phyloP scores from a whole-genome alignment of 2,888 invertebrate species.

The Cantharis rufa region DNA sequence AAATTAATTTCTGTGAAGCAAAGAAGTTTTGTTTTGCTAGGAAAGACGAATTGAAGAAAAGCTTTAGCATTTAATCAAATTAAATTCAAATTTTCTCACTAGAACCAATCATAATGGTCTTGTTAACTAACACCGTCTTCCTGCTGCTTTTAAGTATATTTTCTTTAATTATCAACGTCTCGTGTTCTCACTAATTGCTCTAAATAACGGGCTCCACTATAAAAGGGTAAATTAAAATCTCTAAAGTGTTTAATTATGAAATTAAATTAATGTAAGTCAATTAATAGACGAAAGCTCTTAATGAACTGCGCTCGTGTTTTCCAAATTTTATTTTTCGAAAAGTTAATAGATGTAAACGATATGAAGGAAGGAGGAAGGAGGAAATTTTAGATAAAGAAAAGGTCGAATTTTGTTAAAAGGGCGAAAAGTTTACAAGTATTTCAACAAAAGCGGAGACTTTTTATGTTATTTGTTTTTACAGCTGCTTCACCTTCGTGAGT shows the following conservation, averaged over 20 bases:
- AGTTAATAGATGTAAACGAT: background rate
- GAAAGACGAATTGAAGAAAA: background rate
- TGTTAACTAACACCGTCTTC: background rate
- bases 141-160: background rate
- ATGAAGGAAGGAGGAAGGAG: background rate
- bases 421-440: background rate
- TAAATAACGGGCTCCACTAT: background rate
- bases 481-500: background rate
- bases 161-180: background rate
- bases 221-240: background rate
- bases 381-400: background rate
- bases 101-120: background rate
- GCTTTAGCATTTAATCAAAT: background rate
- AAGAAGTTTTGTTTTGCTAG: background rate
- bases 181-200: background rate
- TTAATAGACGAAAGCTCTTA: background rate
- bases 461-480: background rate
- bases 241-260: background rate
- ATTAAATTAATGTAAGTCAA: background rate
- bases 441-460: background rate
- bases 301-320: background rate
- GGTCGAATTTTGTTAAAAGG: background rate
- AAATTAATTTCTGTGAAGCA: background rate
- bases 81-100: background rate
- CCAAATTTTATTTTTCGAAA: background rate